Conservation (phyloP, 2,888 invertebrate genomes). For the Allophyes oxyacanthae region DNA sequence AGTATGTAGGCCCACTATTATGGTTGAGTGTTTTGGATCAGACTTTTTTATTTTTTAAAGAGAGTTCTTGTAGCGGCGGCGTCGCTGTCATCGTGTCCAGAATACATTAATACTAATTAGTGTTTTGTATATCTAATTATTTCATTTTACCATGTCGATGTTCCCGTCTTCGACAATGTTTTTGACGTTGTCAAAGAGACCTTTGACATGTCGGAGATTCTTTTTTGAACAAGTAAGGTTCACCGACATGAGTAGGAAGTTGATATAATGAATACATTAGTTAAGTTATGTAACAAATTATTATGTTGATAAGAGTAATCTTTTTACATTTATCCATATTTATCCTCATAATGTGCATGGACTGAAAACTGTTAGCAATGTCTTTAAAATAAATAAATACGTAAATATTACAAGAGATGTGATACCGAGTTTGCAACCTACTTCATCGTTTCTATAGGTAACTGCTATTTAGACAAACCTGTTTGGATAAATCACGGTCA, state of each 20-base stretch:
- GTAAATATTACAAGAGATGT: no score
- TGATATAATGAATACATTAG: not conserved
- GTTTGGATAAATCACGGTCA: no score
- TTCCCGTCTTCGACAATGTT: constrained; percentile 48
- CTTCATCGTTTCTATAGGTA: no score
- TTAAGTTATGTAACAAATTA: no score
- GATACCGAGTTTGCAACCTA: no score
- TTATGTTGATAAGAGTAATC: no score
- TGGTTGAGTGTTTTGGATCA: constrained; percentile 69
- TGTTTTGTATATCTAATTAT: constrained; percentile 72
- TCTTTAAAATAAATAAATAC: no score
- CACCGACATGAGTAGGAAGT: not conserved
- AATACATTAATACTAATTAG: constrained; percentile 83
- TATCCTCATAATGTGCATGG: no score
- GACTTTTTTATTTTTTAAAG: constrained; percentile 66
- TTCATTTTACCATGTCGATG: constrained; percentile 57
- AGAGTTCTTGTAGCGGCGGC: constrained; percentile 65
- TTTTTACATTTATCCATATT: no score
- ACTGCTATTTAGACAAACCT: no score
- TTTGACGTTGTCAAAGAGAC: constrained; percentile 34
- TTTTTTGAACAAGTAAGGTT: constrained; percentile 44
- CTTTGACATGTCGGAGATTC: constrained; percentile 52
- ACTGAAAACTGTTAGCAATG: no score
- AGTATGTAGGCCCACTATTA: constrained; percentile 73
- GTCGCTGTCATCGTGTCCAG: constrained; percentile 73